A percentile compares a stretch with the other conserved stretches of the same genome.
Evolutionary conservation across 2,797 vertebrate genomes (phyloP).

Genomic region (Cossypha dichroa): DNA sequence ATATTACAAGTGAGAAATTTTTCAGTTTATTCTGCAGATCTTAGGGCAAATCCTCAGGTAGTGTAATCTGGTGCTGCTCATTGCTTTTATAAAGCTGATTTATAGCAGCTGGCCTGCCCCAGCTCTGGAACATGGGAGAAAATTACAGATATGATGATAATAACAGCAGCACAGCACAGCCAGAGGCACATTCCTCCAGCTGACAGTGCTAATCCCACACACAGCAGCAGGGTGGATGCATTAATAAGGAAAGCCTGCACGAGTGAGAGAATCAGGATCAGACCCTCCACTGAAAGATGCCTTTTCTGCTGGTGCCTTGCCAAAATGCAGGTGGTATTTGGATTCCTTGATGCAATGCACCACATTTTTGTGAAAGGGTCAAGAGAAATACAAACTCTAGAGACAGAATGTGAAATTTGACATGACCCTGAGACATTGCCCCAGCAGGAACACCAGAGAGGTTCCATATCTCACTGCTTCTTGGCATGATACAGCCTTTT

Average conservation of each 20-base stretch:
- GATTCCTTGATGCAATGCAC: neutral
- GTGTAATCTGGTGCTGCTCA: neutral
- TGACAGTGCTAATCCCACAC: neutral
- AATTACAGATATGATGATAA: neutral
- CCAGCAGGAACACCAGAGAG: neutral
- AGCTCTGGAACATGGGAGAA: neutral
- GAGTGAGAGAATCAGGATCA: neutral
- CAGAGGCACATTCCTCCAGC: conserved; percentile 35
- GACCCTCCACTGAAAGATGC: neutral
- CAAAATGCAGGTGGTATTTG: neutral
- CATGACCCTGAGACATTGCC: neutral
- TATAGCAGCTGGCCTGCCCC: conserved; percentile 10
- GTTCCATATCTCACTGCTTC: neutral
- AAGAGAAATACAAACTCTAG: neutral
- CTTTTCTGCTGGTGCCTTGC: neutral
- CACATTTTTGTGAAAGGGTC: neutral
- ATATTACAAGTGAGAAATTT: neutral
- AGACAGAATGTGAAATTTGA: neutral
- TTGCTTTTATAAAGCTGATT: conserved; percentile 28
- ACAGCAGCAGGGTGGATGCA: neutral
- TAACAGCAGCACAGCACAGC: neutral
- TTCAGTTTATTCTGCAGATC: neutral
- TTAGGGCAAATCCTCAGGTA: neutral
- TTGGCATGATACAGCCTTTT: neutral
- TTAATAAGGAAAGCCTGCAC: neutral